Base-by-base conservation (phyloP, 2,888 invertebrate species). In the Meta bourneti region DNA sequence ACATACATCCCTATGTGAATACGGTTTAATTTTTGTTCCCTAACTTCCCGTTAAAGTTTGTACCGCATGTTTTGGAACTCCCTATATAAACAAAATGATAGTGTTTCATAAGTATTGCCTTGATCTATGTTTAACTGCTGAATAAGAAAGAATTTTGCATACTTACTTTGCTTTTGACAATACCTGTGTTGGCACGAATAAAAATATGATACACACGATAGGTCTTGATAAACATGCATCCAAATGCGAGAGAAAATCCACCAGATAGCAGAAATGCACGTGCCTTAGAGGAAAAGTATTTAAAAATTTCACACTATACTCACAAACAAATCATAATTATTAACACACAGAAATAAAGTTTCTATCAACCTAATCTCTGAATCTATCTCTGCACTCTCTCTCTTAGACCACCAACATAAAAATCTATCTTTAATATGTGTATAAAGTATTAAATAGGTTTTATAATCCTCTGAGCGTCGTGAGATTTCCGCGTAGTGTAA, bases 201-300 rank as follows among this genome's bases (percentile, higher is more conserved):
- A 98, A 98, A 95, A 98, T 98, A 94, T 98, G 96, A 95, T 98
- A 98, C 16, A 98, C 98, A 84, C 98, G 95, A 95, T 98, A 98
- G 0, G 98, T 98, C 95, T 98, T 98, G 5, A 98, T 98, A 95
- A 98, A 98, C 97, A 98, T 98, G 34, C 98, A 98, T 69, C 98
- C 98, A 94, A 98, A 98, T 0, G 98, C 97, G 93, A 98, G 95
- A 0, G 98, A 98, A 95, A 98, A 98, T 52, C 98, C 98, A 79
- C 98, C 97, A 2, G 98, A 98, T 82, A 98, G 96, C 84, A 98
- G 96, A 95, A 98, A 98, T 20, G 98, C 98, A 94, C 98, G 96
- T 80, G 97, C 97, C 98, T 98, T 80, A n/a, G 54, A 81, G 54
- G n/a, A 72, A 72, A 72, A 83, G 11, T 34, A 34, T 34, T 34